phyloP scores from a whole-genome alignment of 2,797 vertebrate genomes.

The Centroberyx gerrardi region DNA sequence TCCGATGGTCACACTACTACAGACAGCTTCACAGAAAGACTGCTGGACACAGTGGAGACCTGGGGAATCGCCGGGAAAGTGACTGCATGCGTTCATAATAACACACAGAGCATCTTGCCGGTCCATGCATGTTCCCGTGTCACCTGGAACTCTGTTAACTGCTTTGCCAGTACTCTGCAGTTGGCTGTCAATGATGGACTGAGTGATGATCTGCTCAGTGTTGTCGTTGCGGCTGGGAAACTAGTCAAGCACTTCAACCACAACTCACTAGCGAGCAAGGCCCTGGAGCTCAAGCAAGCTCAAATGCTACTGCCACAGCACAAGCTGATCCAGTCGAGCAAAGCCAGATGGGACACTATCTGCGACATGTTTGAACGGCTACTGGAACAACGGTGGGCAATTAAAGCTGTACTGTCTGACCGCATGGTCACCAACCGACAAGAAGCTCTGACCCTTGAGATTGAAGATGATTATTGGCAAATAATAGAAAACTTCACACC shows the following conservation, averaged over 20 bases:
- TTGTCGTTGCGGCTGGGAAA: constrained; percentile 64
- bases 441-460: constrained; percentile 71
- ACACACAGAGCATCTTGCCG: constrained; percentile 8
- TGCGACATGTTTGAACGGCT: constrained; percentile 75
- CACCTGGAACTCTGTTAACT: constrained; percentile 66
- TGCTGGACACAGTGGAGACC: constrained; percentile 50
- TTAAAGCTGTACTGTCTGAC: constrained; percentile 78
- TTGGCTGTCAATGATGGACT: constrained; percentile 66
- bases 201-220: constrained; percentile 61
- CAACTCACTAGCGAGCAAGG: constrained; percentile 54
- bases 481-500: constrained; percentile 76
- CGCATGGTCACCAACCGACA: constrained; percentile 66
- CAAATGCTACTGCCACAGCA: constrained; percentile 74
- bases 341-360: constrained; percentile 72
- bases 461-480: constrained; percentile 78
- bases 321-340: constrained; percentile 69
- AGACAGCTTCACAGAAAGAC: constrained; percentile 43
- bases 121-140: neutral
- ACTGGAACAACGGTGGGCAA: constrained; percentile 76
- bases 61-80: constrained; percentile 70
- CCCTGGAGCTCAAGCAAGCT: constrained; percentile 71
- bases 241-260: constrained; percentile 71
- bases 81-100: constrained; percentile 70
- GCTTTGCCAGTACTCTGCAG: constrained; percentile 70
- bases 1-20: constrained; percentile 21